Evolutionary conservation across 2,797 vertebrate genomes (phyloP), one percentile per base, ranked within the genome.

Genomic region (Argentina silus): DNA sequence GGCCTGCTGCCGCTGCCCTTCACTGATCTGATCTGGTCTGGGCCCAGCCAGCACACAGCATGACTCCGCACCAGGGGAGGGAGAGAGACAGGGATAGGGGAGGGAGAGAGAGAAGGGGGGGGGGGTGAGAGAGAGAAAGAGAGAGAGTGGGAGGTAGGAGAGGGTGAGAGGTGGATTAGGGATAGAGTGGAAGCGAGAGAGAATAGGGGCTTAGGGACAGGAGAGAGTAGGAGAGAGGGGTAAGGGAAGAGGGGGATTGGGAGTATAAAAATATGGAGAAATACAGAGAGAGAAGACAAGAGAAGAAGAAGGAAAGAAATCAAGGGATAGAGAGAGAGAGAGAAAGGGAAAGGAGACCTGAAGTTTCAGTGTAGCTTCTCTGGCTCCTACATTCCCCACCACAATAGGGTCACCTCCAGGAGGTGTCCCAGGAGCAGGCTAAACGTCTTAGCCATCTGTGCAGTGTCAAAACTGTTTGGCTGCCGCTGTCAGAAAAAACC

Each of bases 401-500:
- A 15, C 17, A 51, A 27, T 55, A 50, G 51, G 61, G 60, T 55
- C 66, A 44, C 36, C 48, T 55, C 69, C 62, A 42, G n/a, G 27
- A 47, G 23, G 9, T 12, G 55, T 14, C 66, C 36, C 36, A 21
- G 17, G n/a, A 42, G 48, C 15, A 67, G 67, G 70, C 43, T 55
- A 61, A 72, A 60, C 45, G 66, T 73, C 43, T 36, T 57, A 23
- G 60, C 75, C 69, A 70, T 72, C 65, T 70, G 75, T 59, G 47
- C 67, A 43, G 60, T 44, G 51, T 78, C 69, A 70, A 63, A 61
- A 21, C 68, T 62, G 72, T 72, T 67, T 57, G 47, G 69, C 68
- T 66, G 67, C 73, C 53, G 53, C 73, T 73, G 63, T 67, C 74
- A 62, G 61, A 69, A 55, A 36, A 36, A 78, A 51, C 53, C 64